A percentile compares a stretch with the other conserved stretches of the same genome.
Conservation (phyloP, 2,888 invertebrate genomes). For the Patella caerulea region DNA sequence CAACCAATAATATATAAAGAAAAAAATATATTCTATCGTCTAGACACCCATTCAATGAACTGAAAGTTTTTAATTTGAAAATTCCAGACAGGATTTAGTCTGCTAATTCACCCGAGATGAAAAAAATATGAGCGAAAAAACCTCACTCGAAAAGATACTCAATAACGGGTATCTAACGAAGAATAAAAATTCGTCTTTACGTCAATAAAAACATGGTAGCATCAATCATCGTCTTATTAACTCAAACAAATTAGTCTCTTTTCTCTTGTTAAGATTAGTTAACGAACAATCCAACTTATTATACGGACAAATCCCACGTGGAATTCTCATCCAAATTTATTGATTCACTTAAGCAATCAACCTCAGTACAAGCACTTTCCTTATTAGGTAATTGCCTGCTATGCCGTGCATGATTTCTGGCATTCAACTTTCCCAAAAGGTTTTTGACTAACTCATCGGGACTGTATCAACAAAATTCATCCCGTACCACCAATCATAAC, state of each 20-base stretch:
- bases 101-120: not conserved
- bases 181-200: no score
- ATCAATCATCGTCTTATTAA: no score
- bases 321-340: not conserved
- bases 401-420: not conserved
- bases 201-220: no score
- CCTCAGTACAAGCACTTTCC: not conserved
- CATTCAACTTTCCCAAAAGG: not conserved
- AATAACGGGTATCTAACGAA: no score
- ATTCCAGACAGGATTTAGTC: not conserved
- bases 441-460: not conserved
- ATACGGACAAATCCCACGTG: no score
- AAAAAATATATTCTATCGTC: not conserved
- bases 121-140: not conserved
- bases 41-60: not conserved
- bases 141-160: no score
- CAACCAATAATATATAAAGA: no score
- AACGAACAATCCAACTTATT: no score
- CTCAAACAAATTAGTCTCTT: no score
- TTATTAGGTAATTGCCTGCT: constrained; percentile 10
- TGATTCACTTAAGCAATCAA: constrained; percentile 1
- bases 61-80: constrained; percentile 4
- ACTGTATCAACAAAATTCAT: not conserved
- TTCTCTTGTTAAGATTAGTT: no score
- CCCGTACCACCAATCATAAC: not conserved